Conservation (phyloP, 2,888 invertebrate species). For the Ectemnius cavifrons region DNA sequence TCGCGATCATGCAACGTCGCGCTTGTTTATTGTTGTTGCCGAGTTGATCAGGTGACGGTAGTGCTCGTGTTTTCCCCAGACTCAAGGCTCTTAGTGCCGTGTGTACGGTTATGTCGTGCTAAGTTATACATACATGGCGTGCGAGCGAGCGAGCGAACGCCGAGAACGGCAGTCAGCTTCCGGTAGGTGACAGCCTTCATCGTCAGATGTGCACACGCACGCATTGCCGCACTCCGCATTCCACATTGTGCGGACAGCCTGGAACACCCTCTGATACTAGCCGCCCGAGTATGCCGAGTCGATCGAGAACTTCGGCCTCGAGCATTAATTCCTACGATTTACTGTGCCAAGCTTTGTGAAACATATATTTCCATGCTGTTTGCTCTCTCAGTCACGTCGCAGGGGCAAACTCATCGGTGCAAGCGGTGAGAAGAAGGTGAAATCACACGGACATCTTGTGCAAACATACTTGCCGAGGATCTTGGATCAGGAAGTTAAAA, state of each 20-base stretch:
- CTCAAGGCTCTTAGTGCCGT: no score
- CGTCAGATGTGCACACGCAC: slow-evolving; percentile 42
- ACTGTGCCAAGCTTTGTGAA: no score
- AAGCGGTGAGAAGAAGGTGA: no score
- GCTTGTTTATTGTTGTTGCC: background rate
- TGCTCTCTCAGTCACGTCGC: no score
- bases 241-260: slow-evolving; percentile 16
- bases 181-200: slow-evolving; percentile 50
- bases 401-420: no score
- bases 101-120: slow-evolving; percentile 18
- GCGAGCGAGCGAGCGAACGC: background rate
- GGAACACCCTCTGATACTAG: background rate
- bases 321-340: no score
- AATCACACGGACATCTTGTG: no score
- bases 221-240: slow-evolving; percentile 20
- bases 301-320: background rate
- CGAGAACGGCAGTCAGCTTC: slow-evolving; percentile 12
- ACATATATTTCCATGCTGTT: no score
- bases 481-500: no score
- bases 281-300: background rate
- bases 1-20: background rate
- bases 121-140: slow-evolving; percentile 28
- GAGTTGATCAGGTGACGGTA: background rate
- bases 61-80: no score
- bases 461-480: no score